These are phyloP conservation scores for Phyllostomus discolor DNA, from an alignment of 2,113 vertebrate species.

Conservation along the genomic window DNA sequence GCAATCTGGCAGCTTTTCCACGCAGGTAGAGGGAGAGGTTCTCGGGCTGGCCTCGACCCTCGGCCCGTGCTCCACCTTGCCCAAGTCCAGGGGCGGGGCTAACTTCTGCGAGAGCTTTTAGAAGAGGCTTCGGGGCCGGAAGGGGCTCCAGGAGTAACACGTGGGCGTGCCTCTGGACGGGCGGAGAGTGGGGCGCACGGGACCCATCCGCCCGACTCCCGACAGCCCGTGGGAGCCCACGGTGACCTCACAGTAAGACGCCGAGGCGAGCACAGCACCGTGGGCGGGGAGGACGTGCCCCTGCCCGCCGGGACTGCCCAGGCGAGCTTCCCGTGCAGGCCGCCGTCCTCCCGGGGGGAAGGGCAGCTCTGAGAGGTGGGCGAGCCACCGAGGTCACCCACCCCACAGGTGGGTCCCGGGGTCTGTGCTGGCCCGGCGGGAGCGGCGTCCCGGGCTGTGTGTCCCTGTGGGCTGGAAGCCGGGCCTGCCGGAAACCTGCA, in stretches of 20 bases:
- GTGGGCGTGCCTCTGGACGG: fast-evolving
- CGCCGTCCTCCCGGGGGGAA: not conserved
- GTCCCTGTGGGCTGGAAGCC: not conserved
- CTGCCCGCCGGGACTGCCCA: fast-evolving
- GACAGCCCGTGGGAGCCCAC: fast-evolving
- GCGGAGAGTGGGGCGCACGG: fast-evolving
- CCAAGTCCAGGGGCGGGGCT: not conserved
- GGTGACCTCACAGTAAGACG: fast-evolving
- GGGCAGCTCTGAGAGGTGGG: not conserved
- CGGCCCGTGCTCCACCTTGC: fast-evolving
- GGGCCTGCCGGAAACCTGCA: not conserved
- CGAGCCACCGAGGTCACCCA: fast-evolving
- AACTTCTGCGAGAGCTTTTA: not conserved
- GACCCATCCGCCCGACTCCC: fast-evolving
- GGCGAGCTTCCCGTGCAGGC: fast-evolving
- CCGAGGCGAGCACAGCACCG: not conserved
- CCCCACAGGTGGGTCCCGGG: fast-evolving
- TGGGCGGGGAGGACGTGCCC: fast-evolving
- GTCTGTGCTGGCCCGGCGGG: fast-evolving
- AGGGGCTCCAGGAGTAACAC: not conserved
- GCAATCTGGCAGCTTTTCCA: not conserved
- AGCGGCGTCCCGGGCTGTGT: fast-evolving
- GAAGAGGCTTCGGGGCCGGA: fast-evolving
- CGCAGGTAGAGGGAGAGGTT: fast-evolving
- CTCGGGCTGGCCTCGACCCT: not conserved